Percentiles rank a stretch among this genome's conserved stretches.
phyloP scores from a whole-genome alignment of 1,140 invertebrate genomes.

The Oppia nitens region DNA sequence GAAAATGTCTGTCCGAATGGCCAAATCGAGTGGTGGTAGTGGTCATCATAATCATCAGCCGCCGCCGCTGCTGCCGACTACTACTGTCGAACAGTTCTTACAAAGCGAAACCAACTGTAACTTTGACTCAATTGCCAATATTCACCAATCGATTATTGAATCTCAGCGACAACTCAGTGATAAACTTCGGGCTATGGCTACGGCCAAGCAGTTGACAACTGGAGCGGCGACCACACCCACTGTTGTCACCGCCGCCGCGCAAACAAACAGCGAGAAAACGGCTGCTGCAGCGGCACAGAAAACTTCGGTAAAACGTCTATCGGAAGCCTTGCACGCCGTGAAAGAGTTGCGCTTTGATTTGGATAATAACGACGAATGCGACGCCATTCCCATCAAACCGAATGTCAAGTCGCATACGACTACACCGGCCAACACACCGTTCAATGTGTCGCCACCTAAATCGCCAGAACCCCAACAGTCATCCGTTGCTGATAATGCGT shows the following conservation, averaged over 20 bases:
- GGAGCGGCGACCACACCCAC: too few species aligned
- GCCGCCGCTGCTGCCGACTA: too few species aligned
- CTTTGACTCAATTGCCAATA: neutral
- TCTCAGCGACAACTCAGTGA: neutral
- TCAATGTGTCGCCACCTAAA: constrained; percentile 25
- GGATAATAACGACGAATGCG: neutral
- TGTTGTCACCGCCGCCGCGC: neutral
- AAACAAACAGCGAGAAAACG: neutral
- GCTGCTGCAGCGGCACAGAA: neutral
- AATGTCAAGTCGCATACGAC: constrained; percentile 19
- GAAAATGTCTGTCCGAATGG: too few species aligned
- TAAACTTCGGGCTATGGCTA: too few species aligned
- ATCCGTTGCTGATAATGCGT: too few species aligned
- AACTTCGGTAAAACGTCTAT: neutral
- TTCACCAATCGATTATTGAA: neutral
- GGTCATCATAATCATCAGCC: too few species aligned
- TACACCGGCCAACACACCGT: constrained; percentile 24
- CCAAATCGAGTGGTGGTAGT: too few species aligned
- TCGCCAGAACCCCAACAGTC: constrained; percentile 23
- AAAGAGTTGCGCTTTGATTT: constrained; percentile 12
- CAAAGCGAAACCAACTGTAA: neutral
- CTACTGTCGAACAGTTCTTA: too few species aligned
- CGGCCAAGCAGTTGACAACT: too few species aligned
- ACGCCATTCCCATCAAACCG: constrained; percentile 18
- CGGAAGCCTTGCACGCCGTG: constrained; percentile 15